A percentile compares a stretch with the other conserved stretches of the same genome.
These are phyloP conservation scores for Pygoscelis adeliae DNA, from an alignment of 2,113 vertebrate species.

Conservation along the genomic window DNA sequence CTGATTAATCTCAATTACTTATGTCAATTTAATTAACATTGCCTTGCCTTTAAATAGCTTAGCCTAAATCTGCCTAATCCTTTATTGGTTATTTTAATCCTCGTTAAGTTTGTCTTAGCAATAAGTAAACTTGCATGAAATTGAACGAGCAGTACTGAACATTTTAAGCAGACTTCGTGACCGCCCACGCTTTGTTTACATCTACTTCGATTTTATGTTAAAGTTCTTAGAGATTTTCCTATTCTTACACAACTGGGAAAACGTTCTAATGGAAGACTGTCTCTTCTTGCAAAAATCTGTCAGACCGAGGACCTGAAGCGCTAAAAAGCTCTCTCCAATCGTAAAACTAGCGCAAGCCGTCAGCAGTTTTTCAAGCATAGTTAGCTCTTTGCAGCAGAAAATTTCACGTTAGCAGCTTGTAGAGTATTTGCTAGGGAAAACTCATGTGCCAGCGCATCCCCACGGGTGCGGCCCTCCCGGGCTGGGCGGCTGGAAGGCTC, in stretches of 20 bases:
- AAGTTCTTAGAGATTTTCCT: neutral
- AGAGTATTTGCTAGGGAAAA: neutral
- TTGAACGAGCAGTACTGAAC: neutral
- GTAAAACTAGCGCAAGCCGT: fast-evolving
- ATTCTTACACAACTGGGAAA: neutral
- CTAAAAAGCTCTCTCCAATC: neutral
- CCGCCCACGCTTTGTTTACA: neutral
- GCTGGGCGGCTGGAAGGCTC: fast-evolving
- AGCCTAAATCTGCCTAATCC: constrained; percentile 31
- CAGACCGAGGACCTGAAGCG: neutral
- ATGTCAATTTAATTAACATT: constrained; percentile 2
- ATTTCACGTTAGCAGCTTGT: neutral
- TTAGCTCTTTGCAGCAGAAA: neutral
- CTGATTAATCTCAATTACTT: constrained; percentile 15
- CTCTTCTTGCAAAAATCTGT: neutral
- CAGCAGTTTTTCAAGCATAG: neutral
- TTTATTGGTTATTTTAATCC: neutral
- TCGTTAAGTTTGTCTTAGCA: neutral
- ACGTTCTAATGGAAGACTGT: neutral
- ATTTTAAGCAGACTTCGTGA: neutral
- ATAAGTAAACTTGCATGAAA: neutral
- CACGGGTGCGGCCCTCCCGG: neutral
- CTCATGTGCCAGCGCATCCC: neutral
- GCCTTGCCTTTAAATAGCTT: constrained; percentile 32
- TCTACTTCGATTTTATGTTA: neutral